A percentile compares a stretch with the other conserved stretches of the same genome.
Evolutionary conservation across 2,113 vertebrate species (phyloP).

Genomic region (Addax nasomaculatus): DNA sequence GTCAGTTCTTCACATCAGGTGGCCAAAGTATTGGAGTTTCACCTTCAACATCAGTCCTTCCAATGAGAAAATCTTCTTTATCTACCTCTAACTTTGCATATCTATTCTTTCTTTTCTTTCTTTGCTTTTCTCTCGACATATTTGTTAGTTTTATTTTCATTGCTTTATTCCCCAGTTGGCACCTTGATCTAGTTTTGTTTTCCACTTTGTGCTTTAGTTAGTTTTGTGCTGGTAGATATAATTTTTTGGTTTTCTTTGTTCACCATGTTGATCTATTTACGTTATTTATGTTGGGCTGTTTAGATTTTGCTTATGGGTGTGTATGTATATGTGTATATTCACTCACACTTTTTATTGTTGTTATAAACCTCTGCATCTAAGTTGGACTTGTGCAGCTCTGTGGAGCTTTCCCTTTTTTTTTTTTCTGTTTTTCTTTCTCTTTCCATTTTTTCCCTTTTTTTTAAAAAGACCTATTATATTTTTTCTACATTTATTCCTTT

Average conservation of each 20-base stretch:
- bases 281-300: neutral
- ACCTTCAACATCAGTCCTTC: neutral
- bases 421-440: neutral
- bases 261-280: fast-evolving
- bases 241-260: neutral
- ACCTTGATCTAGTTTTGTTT: neutral
- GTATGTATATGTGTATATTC: neutral
- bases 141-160: neutral
- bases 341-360: neutral
- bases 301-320: neutral
- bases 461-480: neutral
- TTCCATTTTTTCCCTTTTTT: neutral
- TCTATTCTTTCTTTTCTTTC: neutral
- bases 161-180: neutral
- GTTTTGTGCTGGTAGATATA: neutral
- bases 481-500: neutral
- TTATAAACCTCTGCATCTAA: neutral
- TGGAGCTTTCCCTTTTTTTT: neutral
- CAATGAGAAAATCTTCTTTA: neutral
- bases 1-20: neutral
- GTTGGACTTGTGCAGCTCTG: neutral
- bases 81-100: neutral
- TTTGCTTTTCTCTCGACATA: neutral
- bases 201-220: neutral
- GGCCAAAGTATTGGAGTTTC: neutral